Percentiles rank a stretch among this genome's conserved stretches.
These are phyloP conservation scores for Sebastes fasciatus DNA, from an alignment of 2,113 vertebrate genomes.

Conservation along the genomic window DNA sequence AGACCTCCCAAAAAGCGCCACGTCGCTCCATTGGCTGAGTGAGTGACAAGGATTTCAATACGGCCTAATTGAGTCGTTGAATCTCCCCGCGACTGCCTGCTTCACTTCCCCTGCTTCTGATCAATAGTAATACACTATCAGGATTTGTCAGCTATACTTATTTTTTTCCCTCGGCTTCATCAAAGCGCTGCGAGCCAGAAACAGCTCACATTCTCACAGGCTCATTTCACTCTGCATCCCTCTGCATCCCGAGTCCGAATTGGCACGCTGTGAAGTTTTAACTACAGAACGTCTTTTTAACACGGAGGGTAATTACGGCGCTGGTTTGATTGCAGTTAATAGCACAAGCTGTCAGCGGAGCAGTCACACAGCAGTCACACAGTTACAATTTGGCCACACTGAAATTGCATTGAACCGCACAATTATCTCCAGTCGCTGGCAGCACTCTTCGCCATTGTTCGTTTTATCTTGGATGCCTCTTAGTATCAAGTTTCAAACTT, in stretches of 20 bases:
- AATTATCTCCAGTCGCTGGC: constrained; percentile 58
- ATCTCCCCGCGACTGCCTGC: constrained; percentile 50
- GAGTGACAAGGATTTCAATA: constrained; percentile 76
- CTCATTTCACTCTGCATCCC: constrained; percentile 41
- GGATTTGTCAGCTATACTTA: constrained; percentile 67
- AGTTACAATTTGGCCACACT: constrained; percentile 61
- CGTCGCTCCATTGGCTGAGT: constrained; percentile 18
- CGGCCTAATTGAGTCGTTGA: constrained; percentile 70
- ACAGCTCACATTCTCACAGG: constrained; percentile 34
- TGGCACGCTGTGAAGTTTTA: constrained; percentile 60
- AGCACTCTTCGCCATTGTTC: constrained; percentile 19
- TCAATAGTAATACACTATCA: constrained; percentile 78
- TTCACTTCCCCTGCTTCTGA: constrained; percentile 61
- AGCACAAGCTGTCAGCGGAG: constrained; percentile 55
- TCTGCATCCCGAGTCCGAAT: constrained; percentile 40
- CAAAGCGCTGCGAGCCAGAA: constrained; percentile 58
- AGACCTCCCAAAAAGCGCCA: not conserved
- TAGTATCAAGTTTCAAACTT: constrained; percentile 1
- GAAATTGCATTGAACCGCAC: constrained; percentile 62
- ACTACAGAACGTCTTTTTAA: constrained; percentile 69
- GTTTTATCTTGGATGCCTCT: constrained; percentile 7
- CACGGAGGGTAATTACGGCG: constrained; percentile 65
- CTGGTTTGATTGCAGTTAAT: constrained; percentile 72
- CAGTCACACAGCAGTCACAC: constrained; percentile 66
- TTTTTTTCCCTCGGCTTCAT: constrained; percentile 59